Evolutionary conservation across 35 echinoderm and acorn worm genomes (phyloP).

Genomic region (Heliocidaris erythrogramma): DNA sequence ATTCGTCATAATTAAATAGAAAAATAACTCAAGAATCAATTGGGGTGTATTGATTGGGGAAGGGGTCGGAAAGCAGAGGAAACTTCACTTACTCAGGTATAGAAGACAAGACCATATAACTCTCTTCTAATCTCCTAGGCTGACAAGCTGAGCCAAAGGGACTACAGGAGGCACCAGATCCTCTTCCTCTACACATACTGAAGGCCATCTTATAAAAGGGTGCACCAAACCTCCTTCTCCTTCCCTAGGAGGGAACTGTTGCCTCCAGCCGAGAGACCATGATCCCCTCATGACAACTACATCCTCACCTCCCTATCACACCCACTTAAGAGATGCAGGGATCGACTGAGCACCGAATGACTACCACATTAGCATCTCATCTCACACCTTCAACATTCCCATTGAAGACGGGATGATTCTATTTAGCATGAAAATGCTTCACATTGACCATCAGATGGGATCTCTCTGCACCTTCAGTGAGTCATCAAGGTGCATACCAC

Average conservation of each 20-base stretch:
- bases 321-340: neutral
- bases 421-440: neutral
- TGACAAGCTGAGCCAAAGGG: neutral
- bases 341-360: neutral
- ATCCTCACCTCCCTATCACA: neutral
- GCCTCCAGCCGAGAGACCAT: neutral
- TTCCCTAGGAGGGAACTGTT: neutral
- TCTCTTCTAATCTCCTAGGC: neutral
- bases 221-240: neutral
- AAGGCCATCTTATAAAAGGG: slow-evolving; percentile 21
- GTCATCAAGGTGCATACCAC: slow-evolving; percentile 1
- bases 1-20: neutral
- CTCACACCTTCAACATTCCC: neutral
- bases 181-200: slow-evolving; percentile 28
- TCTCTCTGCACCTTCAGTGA: slow-evolving; percentile 15
- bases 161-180: neutral
- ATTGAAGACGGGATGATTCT: neutral
- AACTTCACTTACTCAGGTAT: slow-evolving; percentile 23
- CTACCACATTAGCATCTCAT: neutral
- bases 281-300: neutral
- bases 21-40: neutral
- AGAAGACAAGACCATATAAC: neutral
- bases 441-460: slow-evolving; percentile 2
- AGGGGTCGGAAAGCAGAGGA: neutral
- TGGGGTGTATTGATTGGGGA: neutral